Evolutionary conservation across 2,888 invertebrate species (phyloP), one percentile per base, ranked within the genome.

Genomic region (Andrena minutula): DNA sequence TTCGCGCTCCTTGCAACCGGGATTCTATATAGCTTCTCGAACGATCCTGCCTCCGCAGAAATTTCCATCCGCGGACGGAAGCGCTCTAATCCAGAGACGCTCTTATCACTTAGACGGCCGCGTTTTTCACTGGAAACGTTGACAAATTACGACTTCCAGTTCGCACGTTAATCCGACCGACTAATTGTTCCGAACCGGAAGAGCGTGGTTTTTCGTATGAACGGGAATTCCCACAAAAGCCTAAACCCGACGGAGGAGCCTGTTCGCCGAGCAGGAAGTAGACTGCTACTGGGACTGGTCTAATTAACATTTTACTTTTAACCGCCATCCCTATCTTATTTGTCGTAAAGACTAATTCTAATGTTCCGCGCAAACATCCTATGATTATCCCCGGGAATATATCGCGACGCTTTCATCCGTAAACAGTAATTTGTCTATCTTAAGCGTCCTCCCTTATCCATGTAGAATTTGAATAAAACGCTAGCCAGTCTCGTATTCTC

Each of bases 171-270:
- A 61, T 65, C 53, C 51, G 16, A 20, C 53, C 47, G 23, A 5
- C 12, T 74, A 51, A 75, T 66, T 75, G 69, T 69, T 35, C 23
- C n/a, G 32, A 51, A 26, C 63, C 73, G 83, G 75, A 77, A 83
- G 66, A 16, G 26, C 23, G n/a, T 12, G n/a, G 49, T 49, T 32
- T 61, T 56, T 65, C 35, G 64, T 30, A 35, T 7, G 26, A 32
- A 30, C 30, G 28, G 26, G 61, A 23, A 76, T 73, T 81, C 80
- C 32, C 73, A 68, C 79, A 64, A 49, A 30, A 20, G n/a, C 26
- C 10, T 8, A 60, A 23, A 23, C 4, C 10, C 49, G 41, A 2
- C 2, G 32, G 0, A 0, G 47, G 16, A 71, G 71, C 30, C 47
- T 30, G 69, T 32, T 53, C 20, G 26, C 30, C 26, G 35, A 51